Evolutionary conservation across 1,140 invertebrate genomes (phyloP), one percentile per base, ranked within the genome.

Genomic region (Lordiphosa mommai): DNA sequence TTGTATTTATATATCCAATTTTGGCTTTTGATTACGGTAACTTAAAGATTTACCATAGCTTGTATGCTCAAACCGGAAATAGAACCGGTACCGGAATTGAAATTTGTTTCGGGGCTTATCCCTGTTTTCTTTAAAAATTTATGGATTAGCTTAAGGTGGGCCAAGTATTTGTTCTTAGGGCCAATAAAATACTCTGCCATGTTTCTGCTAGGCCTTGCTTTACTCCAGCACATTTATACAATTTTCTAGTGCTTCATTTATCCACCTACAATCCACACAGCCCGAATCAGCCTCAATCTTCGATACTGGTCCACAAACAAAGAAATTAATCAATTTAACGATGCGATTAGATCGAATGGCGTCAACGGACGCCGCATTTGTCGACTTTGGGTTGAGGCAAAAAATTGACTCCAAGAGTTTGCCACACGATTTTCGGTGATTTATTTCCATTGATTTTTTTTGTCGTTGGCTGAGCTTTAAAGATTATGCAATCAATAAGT

Each of bases 281-380:
- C 5, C 20, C 20, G 4, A 51, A 40, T 40, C 37, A 43, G 37
- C 43, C 50, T 36, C 37, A 68, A 64, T 49, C 58, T 73, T 51
- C 23, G 32, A 1, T 33, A n/a, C 51, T 50, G 38, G 37, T 44
- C 44, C 51, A 46, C 66, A 72, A 71, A 84, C 65, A 82, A 84
- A 65, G 56, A 65, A 77, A 84, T 77, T 68, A 82, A 82, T 82
- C 77, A 84, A 82, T 84, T 77, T 72, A 57, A 76, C 71, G 67
- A 74, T 64, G 53, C 65, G 65, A 80, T 80, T 63, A 72, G 34
- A 69, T 48, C 67, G 41, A 58, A 38, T 53, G 67, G 52, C 67
- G 67, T 68, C 76, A 56, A 59, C 57, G 51, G 58, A 60, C 58
- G 47, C 47, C 49, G 57, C 44, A 55, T 69, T 69, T 70, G 66